These are phyloP conservation scores for Perognathus longimembris DNA, from an alignment of 2,113 vertebrate species.

Conservation along the genomic window DNA sequence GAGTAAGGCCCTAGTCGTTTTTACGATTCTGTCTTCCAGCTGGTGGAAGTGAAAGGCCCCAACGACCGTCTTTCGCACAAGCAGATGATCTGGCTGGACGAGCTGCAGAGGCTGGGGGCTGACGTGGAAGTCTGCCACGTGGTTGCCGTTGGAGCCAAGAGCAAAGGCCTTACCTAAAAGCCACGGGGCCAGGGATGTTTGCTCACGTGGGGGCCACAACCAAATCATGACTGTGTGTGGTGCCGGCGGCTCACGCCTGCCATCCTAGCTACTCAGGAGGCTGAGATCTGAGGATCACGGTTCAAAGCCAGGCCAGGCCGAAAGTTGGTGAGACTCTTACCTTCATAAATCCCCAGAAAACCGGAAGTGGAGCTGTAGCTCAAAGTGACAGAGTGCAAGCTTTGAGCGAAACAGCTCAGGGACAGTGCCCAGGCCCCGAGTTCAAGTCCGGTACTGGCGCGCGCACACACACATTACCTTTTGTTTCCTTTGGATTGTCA, in stretches of 20 bases:
- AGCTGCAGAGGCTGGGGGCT: conserved; percentile 92
- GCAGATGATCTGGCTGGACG: conserved; percentile 96
- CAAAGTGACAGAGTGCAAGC: too few species aligned
- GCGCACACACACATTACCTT: neutral
- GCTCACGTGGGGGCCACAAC: neutral
- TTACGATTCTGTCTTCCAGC: conserved; percentile 82
- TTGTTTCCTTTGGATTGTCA: neutral
- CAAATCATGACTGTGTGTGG: too few species aligned
- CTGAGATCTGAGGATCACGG: too few species aligned
- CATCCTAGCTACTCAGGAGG: too few species aligned
- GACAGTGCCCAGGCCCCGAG: too few species aligned
- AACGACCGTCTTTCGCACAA: conserved; percentile 95
- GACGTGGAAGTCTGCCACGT: conserved; percentile 97
- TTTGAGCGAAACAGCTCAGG: too few species aligned
- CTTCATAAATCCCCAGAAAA: too few species aligned
- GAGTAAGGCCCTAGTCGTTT: neutral
- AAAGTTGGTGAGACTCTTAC: too few species aligned
- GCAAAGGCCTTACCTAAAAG: conserved; percentile 84
- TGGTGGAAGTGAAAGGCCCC: conserved; percentile 98
- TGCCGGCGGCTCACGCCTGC: too few species aligned
- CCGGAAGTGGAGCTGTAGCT: too few species aligned
- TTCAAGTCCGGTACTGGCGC: too few species aligned
- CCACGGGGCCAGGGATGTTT: neutral
- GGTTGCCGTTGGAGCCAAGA: conserved; percentile 89
- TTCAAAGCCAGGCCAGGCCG: too few species aligned